Base-by-base conservation (phyloP, 2,888 invertebrate species). In the Drosophila suboccidentalis region DNA sequence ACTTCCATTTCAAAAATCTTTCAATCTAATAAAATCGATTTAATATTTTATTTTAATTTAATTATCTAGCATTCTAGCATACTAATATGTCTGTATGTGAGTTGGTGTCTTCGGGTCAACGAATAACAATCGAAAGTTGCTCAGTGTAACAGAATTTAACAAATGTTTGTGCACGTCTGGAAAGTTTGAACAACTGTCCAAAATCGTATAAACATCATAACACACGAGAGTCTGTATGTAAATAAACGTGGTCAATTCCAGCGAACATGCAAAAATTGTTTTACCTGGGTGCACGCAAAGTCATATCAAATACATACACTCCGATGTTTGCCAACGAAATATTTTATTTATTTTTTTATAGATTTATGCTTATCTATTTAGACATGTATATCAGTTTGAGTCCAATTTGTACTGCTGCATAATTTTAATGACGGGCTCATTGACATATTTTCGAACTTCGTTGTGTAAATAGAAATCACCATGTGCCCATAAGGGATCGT, bases 401-500 rank as follows among this genome's bases (percentile, higher is more conserved):
- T 19, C 46, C 5, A 8, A 15, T 50, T 91, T 90, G 60, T 73
- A 86, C 4, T 75, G 26, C 4, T 70, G 22, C 75, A 90, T 78
- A 11, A 89, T 80, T 11, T 55, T 41, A 32, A 87, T 78, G 6
- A 90, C 71, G 0, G 85, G 84, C 1, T 84, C 84, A 60, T 91
- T 90, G 3, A 91, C n/a, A 49, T 65, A 63, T 32, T 69, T 46
- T 1, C 80, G 82, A 1, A 89, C 68, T 9, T 82, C 63, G n/a
- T 15, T 15, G n/a, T 81, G 80, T 0, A 76, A 1, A 11, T 59
- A 51, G 55, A 73, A 91, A 34, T 91, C 89, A 0, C 60, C 68
- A 49, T 91, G 91, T 17, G 60, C 41, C 90, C 91, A 91, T 10
- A 32, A 6, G 0, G 82, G 70, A 67, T 91, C 89, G 0, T 59